Percentiles rank a stretch among this genome's conserved stretches.
Evolutionary conservation across 2,797 vertebrate genomes (phyloP).

Genomic region (Pangasius krempfi): DNA sequence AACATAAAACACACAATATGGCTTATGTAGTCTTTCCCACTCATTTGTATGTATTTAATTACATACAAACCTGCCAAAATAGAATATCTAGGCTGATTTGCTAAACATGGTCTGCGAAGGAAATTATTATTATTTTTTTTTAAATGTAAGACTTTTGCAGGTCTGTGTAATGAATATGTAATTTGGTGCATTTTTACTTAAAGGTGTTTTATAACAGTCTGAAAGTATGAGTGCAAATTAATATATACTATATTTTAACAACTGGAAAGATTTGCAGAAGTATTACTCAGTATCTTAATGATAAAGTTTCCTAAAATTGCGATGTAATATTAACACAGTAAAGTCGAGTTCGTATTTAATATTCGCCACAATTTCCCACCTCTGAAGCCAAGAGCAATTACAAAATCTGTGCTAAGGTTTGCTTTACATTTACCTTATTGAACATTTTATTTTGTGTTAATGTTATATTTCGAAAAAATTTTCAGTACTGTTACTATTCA

Average conservation of each 20-base stretch:
- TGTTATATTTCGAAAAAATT: background rate
- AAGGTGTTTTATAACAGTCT: background rate
- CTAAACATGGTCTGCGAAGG: background rate
- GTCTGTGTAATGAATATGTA: background rate
- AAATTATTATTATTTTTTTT: background rate
- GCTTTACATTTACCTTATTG: background rate
- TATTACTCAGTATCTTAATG: background rate
- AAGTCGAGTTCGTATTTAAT: background rate
- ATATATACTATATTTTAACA: background rate
- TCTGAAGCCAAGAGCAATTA: background rate
- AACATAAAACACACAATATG: constrained; percentile 12
- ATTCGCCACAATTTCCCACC: background rate
- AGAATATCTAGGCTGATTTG: background rate
- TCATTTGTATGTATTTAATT: background rate
- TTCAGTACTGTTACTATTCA: too few relatives aligned
- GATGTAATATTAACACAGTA: background rate
- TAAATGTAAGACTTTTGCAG: background rate
- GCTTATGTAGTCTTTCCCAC: background rate
- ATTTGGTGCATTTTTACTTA: background rate
- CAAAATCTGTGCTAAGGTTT: background rate
- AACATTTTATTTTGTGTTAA: background rate
- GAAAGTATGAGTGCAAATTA: background rate
- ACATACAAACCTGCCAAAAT: background rate
- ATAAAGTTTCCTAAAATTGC: too few relatives aligned
- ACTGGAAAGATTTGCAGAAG: background rate